Base-by-base conservation (phyloP, 2,888 invertebrate genomes). In the Zygaena filipendulae region DNA sequence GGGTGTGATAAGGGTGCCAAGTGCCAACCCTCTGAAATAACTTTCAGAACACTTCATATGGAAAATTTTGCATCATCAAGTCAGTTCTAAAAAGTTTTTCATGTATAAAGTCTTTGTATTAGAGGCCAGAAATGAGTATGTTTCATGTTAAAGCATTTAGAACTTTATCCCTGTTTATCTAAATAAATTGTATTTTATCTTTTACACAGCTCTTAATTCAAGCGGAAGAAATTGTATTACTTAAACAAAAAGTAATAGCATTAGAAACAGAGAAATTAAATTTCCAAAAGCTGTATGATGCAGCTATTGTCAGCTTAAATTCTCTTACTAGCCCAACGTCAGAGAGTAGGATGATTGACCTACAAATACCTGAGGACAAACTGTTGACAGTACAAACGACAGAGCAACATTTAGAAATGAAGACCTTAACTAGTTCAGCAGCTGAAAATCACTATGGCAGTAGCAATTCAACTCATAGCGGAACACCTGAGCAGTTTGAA, bases 401-500 rank as follows among this genome's bases (percentile, higher is more conserved):
- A 13, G 58, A 57, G 12, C 49, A 54, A 21, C 42, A 40, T 7
- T 28, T 52, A 13, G 63, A 66, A 11, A 43, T 42, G 1, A 63
- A 55, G 23, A 80, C 77, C 0, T 40, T 81, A 13, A 70, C 81
- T 6, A 67, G 57, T 43, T 72, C 63, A 2, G 81, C 80, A 1
- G 46, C 64, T 2, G 80, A 81, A 34, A 81, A 81, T 39, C 77
- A 81, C 39, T 81, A 81, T 36, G 77, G 80, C 8, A 81, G 81
- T 47, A 67, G 66, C 1, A 54, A 75, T 32, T 81, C 83, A 0
- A 81, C 80, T 1, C 75, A 82, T 26, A 83, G 84, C 45, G 81
- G 72, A 1, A 84, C 84, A 1, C 84, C 84, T 0, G 85, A 85
- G 41, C 81, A 83, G 47, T 86, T 85, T 58, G 85, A 86, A 58